Conservation (phyloP, 2,888 invertebrate species). For the Laothoe populi region DNA sequence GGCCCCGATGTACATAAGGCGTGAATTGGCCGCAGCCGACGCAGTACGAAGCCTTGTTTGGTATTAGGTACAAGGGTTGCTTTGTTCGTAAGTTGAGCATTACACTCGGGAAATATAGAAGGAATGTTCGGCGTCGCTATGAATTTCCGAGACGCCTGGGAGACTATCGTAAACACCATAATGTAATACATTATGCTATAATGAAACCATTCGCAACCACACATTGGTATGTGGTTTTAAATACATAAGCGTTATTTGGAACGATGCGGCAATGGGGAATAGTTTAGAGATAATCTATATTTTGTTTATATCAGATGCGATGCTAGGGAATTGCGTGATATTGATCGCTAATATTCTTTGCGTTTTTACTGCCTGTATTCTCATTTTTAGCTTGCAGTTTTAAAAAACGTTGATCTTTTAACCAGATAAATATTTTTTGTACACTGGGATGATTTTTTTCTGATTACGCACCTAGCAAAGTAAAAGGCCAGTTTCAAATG, state of each 20-base stretch:
- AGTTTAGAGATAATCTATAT: neutral
- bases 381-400: no score
- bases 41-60: constrained; percentile 42
- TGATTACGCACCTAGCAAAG: no score
- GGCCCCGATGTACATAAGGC: constrained; percentile 30
- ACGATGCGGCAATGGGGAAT: neutral
- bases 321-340: neutral
- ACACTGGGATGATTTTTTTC: no score
- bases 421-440: no score
- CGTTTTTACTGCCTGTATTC: no score
- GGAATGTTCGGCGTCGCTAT: constrained; percentile 55
- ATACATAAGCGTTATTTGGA: neutral
- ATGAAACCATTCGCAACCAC: constrained; percentile 42
- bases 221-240: constrained; percentile 13
- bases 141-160: constrained; percentile 50
- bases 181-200: constrained; percentile 42
- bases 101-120: constrained; percentile 60
- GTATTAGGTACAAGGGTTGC: constrained; percentile 54
- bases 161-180: constrained; percentile 44
- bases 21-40: constrained; percentile 45
- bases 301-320: neutral
- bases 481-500: neutral
- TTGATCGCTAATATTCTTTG: no score
- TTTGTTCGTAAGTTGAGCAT: constrained; percentile 62
- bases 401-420: no score